Evolutionary conservation across 2,113 vertebrate genomes (phyloP).

Genomic region (Ceyx cyanopectus): DNA sequence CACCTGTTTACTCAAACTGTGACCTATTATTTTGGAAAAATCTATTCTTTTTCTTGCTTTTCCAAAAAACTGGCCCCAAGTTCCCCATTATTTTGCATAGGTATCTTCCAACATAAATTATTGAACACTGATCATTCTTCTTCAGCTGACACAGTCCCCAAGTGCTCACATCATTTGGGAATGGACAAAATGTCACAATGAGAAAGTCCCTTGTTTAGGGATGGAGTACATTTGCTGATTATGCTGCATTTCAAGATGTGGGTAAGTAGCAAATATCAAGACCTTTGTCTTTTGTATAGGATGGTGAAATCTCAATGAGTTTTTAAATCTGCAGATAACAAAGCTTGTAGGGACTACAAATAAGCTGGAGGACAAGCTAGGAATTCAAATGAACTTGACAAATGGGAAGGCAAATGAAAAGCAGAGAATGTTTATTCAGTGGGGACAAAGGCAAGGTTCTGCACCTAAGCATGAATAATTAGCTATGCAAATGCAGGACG

Average conservation of each 20-base stretch:
- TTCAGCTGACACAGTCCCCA: neutral
- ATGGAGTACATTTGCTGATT: neutral
- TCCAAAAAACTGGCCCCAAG: neutral
- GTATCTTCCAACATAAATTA: neutral
- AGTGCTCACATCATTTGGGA: neutral
- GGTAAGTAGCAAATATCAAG: slow-evolving; percentile 11
- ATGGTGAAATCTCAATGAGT: slow-evolving; percentile 1
- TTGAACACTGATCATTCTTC: neutral
- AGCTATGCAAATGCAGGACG: neutral
- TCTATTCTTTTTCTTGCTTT: neutral
- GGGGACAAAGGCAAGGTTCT: slow-evolving; percentile 32
- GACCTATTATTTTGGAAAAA: neutral
- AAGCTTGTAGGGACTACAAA: slow-evolving; percentile 32
- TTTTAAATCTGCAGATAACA: slow-evolving; percentile 28
- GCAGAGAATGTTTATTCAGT: slow-evolving; percentile 13
- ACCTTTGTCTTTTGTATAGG: slow-evolving; percentile 22
- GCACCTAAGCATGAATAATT: slow-evolving; percentile 21
- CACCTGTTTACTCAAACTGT: neutral
- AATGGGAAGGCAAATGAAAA: neutral
- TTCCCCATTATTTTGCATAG: neutral
- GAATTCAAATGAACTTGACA: slow-evolving; percentile 23
- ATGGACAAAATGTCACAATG: neutral
- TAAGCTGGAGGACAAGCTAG: neutral
- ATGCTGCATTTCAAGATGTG: neutral
- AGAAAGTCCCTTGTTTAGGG: neutral